A percentile compares a stretch with the other conserved stretches of the same genome.
Conservation (phyloP, 2,113 vertebrate species). For the Platysternon megacephalum region DNA sequence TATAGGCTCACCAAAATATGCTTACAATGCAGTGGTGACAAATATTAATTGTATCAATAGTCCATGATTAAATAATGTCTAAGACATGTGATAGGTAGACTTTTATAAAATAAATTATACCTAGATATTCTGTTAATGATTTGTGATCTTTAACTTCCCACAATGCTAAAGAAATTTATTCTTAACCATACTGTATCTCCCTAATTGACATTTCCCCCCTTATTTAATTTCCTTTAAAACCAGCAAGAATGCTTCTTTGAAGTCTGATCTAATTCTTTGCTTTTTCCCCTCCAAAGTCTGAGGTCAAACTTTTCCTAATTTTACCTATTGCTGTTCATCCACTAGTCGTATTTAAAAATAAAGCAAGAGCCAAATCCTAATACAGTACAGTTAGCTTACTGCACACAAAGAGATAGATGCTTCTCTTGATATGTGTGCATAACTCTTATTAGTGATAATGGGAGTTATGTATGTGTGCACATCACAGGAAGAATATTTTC, state of each 20-base stretch:
- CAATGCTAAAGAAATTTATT: background rate
- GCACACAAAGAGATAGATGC: background rate
- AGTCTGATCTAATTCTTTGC: background rate
- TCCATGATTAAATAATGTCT: background rate
- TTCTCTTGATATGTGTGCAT: background rate
- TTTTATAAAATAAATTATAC: background rate
- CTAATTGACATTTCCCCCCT: background rate
- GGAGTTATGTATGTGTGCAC: background rate
- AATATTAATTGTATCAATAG: background rate
- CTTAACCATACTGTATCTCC: background rate
- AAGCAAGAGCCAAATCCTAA: background rate
- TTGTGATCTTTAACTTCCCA: background rate
- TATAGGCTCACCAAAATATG: background rate
- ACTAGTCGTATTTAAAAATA: background rate
- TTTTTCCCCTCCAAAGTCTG: background rate
- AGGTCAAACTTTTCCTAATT: background rate
- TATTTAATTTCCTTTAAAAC: background rate
- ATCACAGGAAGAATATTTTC: background rate
- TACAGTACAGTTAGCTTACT: background rate
- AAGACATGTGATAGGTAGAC: background rate
- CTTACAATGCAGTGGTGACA: background rate
- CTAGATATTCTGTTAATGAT: background rate
- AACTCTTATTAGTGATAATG: background rate
- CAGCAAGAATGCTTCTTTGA: background rate
- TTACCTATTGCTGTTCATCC: background rate